phyloP scores from a whole-genome alignment of 2,113 vertebrate species.

The Oxygymnocypris stewartii region DNA sequence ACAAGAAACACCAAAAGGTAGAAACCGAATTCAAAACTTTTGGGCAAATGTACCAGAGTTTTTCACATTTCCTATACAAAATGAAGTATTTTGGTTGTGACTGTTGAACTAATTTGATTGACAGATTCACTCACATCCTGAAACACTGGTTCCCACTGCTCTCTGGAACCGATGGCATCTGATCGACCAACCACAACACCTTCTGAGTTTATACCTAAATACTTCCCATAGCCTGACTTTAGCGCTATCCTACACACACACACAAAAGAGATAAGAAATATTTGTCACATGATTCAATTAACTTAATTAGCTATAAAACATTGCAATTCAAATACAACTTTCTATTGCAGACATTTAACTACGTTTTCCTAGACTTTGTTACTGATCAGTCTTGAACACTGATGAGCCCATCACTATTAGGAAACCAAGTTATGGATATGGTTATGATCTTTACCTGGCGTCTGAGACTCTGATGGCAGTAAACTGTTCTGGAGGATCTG shows the following conservation, averaged over 20 bases:
- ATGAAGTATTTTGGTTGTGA: neutral
- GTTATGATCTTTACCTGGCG: constrained; percentile 74
- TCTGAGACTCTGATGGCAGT: constrained; percentile 95
- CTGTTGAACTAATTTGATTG: neutral
- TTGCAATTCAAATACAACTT: too few relatives aligned
- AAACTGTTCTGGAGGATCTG: constrained; percentile 94
- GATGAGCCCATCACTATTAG: neutral
- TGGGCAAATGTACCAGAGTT: neutral
- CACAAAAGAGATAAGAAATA: neutral
- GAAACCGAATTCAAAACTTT: neutral
- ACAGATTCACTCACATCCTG: constrained; percentile 82
- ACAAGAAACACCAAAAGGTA: neutral
- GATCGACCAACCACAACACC: constrained; percentile 92
- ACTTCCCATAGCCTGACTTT: constrained; percentile 97
- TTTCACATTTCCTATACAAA: neutral
- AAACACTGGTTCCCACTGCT: constrained; percentile 97
- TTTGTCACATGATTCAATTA: neutral
- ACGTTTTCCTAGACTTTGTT: too few relatives aligned
- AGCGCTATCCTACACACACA: constrained; percentile 82
- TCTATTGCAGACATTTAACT: too few relatives aligned
- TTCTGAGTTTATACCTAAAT: constrained; percentile 92
- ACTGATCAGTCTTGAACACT: too few relatives aligned
- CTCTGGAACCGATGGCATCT: constrained; percentile 92
- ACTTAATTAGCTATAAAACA: neutral
- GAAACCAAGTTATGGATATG: neutral